phyloP scores from a whole-genome alignment of 1,140 invertebrate species.

The Macrosteles quadrilineatus region DNA sequence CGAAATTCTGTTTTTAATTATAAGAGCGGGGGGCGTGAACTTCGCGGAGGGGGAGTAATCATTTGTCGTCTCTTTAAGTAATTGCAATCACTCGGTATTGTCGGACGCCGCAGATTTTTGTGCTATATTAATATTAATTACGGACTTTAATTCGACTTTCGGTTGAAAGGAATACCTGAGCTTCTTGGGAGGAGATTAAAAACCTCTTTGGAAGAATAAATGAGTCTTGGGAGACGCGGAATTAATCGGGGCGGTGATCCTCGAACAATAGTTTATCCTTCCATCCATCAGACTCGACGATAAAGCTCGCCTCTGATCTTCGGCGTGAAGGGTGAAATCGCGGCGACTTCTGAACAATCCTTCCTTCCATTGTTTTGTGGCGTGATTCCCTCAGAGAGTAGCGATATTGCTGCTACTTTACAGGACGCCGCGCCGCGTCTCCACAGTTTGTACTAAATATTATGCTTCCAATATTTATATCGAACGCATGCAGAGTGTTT shows the following conservation, averaged over 20 bases:
- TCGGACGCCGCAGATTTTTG: constrained; percentile 18
- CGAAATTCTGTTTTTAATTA: constrained; percentile 23
- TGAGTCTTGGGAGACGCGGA: not conserved
- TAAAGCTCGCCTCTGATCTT: not conserved
- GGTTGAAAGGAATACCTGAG: constrained; percentile 24
- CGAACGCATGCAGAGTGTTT: no score
- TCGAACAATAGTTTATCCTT: constrained; percentile 17
- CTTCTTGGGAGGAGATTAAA: constrained; percentile 1
- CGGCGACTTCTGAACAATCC: not conserved
- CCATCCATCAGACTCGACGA: constrained; percentile 1
- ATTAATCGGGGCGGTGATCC: constrained; percentile 6
- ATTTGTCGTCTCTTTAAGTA: constrained; percentile 22
- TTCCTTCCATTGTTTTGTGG: not conserved
- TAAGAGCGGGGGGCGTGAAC: not conserved
- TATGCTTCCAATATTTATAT: no score
- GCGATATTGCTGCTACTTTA: no score
- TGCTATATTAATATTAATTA: constrained; percentile 23
- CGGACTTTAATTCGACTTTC: constrained; percentile 1
- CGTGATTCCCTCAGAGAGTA: no score
- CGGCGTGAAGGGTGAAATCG: not conserved
- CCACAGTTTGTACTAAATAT: no score
- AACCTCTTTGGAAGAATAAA: constrained; percentile 11
- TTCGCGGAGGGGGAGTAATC: constrained; percentile 2
- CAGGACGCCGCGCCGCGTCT: no score
- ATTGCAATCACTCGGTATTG: constrained; percentile 18